Evolutionary conservation across 2,113 vertebrate species (phyloP).

Genomic region (Chascanopsetta lugubris): DNA sequence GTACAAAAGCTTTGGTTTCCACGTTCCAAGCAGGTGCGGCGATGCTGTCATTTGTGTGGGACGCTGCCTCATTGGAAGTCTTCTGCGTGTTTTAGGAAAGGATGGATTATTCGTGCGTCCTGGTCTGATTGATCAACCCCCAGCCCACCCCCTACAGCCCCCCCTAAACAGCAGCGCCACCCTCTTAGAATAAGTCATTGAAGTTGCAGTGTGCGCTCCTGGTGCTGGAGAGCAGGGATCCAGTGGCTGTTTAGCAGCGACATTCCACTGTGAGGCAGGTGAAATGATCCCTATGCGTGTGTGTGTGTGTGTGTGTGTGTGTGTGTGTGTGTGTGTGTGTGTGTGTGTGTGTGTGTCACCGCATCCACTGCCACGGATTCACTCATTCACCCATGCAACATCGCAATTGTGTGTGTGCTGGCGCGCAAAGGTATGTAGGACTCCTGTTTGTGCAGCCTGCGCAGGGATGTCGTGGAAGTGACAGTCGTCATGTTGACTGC

Average conservation of each 20-base stretch:
- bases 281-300: conserved; percentile 47
- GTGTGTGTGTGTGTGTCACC: conserved; percentile 20
- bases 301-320: conserved; percentile 32
- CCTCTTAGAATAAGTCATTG: conserved; percentile 1
- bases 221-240: background rate
- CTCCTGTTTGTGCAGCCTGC: background rate
- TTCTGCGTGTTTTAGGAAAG: conserved; percentile 15
- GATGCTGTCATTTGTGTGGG: background rate
- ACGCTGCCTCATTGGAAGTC: conserved; percentile 27
- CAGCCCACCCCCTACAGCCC: too few species aligned
- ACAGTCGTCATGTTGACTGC: background rate
- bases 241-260: conserved; percentile 1
- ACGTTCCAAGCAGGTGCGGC: background rate
- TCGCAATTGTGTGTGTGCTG: conserved; percentile 7
- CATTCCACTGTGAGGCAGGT: conserved; percentile 70
- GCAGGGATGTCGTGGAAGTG: conserved; percentile 4
- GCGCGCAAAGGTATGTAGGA: background rate
- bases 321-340: conserved; percentile 33
- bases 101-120: background rate
- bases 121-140: background rate
- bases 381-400: background rate
- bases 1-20: too few species aligned
- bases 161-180: background rate
- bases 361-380: background rate
- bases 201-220: conserved; percentile 32